These are phyloP conservation scores for Mola mola DNA, from an alignment of 2,113 vertebrate genomes.

Conservation along the genomic window DNA sequence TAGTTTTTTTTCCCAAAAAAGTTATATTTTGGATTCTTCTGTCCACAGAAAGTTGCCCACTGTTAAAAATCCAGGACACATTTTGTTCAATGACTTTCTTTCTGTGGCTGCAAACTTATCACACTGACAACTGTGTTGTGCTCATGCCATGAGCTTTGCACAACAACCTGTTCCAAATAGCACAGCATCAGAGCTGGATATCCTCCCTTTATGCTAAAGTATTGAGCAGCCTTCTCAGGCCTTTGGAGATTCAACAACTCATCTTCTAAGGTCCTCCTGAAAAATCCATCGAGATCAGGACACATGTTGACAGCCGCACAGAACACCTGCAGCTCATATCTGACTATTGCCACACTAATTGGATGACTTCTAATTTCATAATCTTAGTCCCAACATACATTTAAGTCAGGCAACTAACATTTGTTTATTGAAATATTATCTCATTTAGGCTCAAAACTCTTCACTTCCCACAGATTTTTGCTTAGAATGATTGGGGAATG, in stretches of 20 bases:
- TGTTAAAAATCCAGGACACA: conserved; percentile 3
- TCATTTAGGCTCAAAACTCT: no score
- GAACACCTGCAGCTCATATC: neutral
- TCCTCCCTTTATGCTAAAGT: neutral
- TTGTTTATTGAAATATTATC: no score
- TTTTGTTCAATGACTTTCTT: conserved; percentile 2
- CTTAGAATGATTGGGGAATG: no score
- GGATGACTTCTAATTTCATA: no score
- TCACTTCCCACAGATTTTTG: no score
- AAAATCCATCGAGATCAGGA: neutral
- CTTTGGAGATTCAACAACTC: neutral
- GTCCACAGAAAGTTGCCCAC: neutral
- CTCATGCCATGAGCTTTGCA: neutral
- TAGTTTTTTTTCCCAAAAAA: neutral
- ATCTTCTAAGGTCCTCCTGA: neutral
- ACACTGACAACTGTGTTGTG: conserved; percentile 6
- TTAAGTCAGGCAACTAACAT: no score
- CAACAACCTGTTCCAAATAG: neutral
- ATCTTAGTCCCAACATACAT: no score
- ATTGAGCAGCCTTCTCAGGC: neutral
- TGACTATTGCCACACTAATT: neutral
- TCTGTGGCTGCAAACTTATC: conserved; percentile 17
- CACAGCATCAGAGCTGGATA: conserved; percentile 1
- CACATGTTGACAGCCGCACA: neutral
- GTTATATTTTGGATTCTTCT: neutral